Percentiles rank a stretch among this genome's conserved stretches.
phyloP scores from a whole-genome alignment of 2,888 invertebrate genomes.

The Cheilosia scutellata region DNA sequence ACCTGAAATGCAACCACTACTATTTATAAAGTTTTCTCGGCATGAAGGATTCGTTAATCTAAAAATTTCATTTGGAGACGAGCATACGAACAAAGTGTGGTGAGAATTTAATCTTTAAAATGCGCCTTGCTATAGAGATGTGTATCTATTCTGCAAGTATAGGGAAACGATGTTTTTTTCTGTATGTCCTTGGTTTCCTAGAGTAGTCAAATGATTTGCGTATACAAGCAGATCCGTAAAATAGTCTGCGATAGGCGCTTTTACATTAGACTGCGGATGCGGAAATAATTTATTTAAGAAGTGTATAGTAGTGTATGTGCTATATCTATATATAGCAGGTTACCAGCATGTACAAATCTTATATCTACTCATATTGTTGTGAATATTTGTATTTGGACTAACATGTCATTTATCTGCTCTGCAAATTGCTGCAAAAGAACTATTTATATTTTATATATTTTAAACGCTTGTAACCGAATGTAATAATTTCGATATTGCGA shows the following conservation, averaged over 20 bases:
- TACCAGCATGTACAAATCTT: too few species aligned
- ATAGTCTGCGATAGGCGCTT: slow-evolving; percentile 36
- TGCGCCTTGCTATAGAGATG: slow-evolving; percentile 28
- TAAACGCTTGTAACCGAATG: too few species aligned
- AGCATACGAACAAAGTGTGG: slow-evolving; percentile 33
- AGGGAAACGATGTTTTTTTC: slow-evolving; percentile 6
- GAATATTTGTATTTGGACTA: too few species aligned
- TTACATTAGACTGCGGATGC: slow-evolving; percentile 32
- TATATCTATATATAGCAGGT: too few species aligned
- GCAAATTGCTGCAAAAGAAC: too few species aligned
- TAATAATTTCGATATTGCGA: too few species aligned
- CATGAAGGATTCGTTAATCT: slow-evolving; percentile 66
- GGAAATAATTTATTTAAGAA: slow-evolving; percentile 37
- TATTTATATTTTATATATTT: too few species aligned
- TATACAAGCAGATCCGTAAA: not conserved
- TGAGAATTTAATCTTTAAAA: slow-evolving; percentile 69
- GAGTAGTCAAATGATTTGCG: too few species aligned
- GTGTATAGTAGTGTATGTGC: not conserved
- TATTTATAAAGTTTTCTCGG: slow-evolving; percentile 64
- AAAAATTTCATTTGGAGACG: slow-evolving; percentile 59
- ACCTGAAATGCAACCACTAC: slow-evolving; percentile 70
- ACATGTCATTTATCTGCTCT: too few species aligned
- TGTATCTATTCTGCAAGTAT: slow-evolving; percentile 2
- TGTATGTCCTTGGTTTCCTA: slow-evolving; percentile 33
- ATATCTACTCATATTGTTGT: too few species aligned